These are phyloP conservation scores for Hemichromis elongatus DNA, from an alignment of 2,113 vertebrate genomes.

Conservation along the genomic window DNA sequence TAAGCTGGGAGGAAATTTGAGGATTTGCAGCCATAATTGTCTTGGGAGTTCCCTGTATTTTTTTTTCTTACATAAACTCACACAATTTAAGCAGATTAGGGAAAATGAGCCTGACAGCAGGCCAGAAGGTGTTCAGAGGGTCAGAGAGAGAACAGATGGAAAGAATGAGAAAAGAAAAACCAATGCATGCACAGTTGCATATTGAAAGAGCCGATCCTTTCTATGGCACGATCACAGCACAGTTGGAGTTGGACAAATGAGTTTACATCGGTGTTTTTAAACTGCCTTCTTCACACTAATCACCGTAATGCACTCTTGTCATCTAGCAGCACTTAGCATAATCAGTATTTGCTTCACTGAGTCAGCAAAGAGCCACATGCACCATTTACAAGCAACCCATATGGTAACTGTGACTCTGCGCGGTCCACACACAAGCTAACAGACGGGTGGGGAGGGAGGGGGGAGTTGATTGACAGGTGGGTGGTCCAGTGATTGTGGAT, in stretches of 20 bases:
- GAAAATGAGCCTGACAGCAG: neutral
- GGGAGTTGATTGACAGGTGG: conserved; percentile 24
- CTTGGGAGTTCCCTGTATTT: neutral
- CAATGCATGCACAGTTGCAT: neutral
- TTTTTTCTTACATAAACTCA: neutral
- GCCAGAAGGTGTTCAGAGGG: conserved; percentile 2
- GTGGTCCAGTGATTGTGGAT: neutral
- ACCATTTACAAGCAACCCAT: neutral
- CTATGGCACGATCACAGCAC: neutral
- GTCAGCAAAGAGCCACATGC: neutral
- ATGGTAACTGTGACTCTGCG: neutral
- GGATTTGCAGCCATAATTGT: neutral
- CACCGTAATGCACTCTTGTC: neutral
- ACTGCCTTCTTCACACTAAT: neutral
- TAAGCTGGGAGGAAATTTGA: neutral
- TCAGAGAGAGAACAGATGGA: conserved; percentile 6
- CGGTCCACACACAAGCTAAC: neutral
- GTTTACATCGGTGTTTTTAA: neutral
- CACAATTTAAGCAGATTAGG: neutral
- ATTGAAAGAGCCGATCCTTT: neutral
- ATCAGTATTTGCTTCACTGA: neutral
- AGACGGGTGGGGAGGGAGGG: conserved; percentile 14
- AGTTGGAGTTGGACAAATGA: neutral
- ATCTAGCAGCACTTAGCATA: neutral
- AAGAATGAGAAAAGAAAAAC: neutral